phyloP scores from a whole-genome alignment of 2,113 vertebrate species.

The Cardinalis cardinalis region DNA sequence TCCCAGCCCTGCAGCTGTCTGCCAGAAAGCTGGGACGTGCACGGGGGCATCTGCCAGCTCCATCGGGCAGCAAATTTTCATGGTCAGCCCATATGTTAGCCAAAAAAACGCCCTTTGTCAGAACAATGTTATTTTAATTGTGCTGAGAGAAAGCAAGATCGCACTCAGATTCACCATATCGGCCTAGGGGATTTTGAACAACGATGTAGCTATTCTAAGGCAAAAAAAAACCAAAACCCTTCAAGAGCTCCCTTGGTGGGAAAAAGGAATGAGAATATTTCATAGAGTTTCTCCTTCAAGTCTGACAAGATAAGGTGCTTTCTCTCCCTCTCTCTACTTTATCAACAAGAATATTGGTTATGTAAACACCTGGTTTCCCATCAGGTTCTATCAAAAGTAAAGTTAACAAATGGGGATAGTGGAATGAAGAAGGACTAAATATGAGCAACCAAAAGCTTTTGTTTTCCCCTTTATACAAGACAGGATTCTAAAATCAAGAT shows the following conservation, averaged over 20 bases:
- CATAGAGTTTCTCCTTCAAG: neutral
- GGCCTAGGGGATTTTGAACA: neutral
- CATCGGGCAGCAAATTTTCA: neutral
- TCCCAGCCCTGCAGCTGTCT: constrained; percentile 21
- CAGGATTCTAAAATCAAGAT: neutral
- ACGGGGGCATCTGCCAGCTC: neutral
- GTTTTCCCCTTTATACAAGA: neutral
- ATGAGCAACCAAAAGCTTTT: neutral
- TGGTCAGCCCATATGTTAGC: neutral
- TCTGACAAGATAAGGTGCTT: neutral
- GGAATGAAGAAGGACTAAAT: neutral
- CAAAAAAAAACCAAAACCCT: accelerated
- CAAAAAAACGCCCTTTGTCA: neutral
- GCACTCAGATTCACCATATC: neutral
- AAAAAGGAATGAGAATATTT: neutral
- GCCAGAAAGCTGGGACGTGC: neutral
- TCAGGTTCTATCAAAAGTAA: neutral
- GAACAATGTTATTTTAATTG: neutral
- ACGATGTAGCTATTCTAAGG: neutral
- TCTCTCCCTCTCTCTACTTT: neutral
- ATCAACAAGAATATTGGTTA: neutral
- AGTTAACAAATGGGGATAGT: neutral
- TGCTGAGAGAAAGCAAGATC: neutral
- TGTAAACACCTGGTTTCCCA: neutral
- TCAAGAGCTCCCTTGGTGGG: neutral